phyloP scores from a whole-genome alignment of 2,113 vertebrate species.

The Myrmophylax atrothorax region DNA sequence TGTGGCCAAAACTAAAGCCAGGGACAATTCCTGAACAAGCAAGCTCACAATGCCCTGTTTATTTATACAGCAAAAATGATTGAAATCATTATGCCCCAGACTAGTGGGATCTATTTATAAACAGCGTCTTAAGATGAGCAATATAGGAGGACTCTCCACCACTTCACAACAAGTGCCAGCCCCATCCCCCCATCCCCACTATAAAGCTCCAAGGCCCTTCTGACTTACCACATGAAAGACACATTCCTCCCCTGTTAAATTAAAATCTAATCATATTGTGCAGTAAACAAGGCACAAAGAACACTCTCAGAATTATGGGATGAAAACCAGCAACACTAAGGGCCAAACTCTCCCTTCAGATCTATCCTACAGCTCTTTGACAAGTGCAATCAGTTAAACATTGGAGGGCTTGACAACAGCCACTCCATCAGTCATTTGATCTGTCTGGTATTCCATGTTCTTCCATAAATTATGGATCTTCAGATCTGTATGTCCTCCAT shows the following conservation, averaged over 20 bases:
- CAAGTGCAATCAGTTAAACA: constrained; percentile 70
- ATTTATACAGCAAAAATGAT: constrained; percentile 67
- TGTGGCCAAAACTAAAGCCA: constrained; percentile 70
- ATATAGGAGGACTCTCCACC: constrained; percentile 55
- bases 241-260: constrained; percentile 58
- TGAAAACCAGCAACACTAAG: constrained; percentile 30
- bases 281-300: constrained; percentile 64
- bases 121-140: constrained; percentile 61
- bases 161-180: constrained; percentile 39
- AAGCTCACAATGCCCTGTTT: constrained; percentile 70
- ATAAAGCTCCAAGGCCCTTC: constrained; percentile 55
- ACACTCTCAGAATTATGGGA: constrained; percentile 10
- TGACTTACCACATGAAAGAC: constrained; percentile 73
- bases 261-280: constrained; percentile 68
- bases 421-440: constrained; percentile 57
- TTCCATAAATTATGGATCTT: constrained; percentile 69
- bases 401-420: constrained; percentile 63
- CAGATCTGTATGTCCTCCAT: constrained; percentile 65
- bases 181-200: constrained; percentile 26
- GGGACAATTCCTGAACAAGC: constrained; percentile 67
- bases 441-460: constrained; percentile 43
- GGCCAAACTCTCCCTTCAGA: constrained; percentile 30
- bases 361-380: constrained; percentile 26
- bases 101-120: constrained; percentile 70
- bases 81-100: constrained; percentile 68